Conservation (phyloP, 2,888 invertebrate genomes). For the Himalopsyche kuldschensis region DNA sequence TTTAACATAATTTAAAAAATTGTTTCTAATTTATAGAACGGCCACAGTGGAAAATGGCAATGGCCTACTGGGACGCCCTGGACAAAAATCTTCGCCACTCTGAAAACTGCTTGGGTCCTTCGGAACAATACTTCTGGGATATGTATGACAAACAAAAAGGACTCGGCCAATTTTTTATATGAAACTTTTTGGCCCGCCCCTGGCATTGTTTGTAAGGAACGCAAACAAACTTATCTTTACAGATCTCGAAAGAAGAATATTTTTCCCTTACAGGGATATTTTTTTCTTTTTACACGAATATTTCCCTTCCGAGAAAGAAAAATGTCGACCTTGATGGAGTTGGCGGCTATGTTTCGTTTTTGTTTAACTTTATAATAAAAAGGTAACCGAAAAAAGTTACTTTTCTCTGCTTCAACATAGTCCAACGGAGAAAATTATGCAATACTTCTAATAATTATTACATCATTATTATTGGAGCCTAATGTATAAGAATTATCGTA, state of each 20-base stretch:
- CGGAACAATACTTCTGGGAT: constrained; percentile 33
- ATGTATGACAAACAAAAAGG: constrained; percentile 26
- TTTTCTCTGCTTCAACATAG: background rate
- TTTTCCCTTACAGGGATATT: background rate
- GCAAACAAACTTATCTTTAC: background rate
- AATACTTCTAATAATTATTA: no score
- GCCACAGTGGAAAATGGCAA: background rate
- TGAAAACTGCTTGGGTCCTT: constrained; percentile 11
- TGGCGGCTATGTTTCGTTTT: background rate
- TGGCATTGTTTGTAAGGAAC: background rate
- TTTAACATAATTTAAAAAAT: no score
- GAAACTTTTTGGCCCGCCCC: constrained; percentile 26
- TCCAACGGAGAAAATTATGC: background rate
- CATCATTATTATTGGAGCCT: no score
- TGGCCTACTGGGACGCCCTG: background rate
- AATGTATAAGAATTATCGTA: no score
- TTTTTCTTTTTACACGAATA: background rate
- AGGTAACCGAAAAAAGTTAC: background rate
- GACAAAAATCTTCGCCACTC: background rate
- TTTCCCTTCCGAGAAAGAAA: background rate
- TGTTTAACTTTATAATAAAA: background rate
- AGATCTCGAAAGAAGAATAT: background rate
- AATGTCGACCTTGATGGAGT: background rate
- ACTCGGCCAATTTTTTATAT: constrained; percentile 33
- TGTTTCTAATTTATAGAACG: background rate